These are phyloP conservation scores for Trichoplusia ni DNA, from an alignment of 1,140 invertebrate species.

Conservation along the genomic window DNA sequence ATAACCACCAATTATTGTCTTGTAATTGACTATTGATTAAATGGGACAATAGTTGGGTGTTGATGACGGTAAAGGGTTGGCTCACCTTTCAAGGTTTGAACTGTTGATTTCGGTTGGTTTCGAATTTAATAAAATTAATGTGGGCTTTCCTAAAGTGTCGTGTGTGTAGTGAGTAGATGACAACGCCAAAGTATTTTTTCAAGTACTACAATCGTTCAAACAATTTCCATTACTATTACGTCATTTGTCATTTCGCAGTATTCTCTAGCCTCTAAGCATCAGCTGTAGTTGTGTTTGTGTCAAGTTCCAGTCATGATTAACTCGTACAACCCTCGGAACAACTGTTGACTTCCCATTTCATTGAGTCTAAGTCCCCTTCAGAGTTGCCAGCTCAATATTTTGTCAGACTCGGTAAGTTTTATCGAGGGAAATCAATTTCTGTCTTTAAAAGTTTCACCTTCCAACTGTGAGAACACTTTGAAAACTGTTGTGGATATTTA, in stretches of 20 bases:
- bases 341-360: too few relatives aligned
- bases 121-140: constrained; percentile 14
- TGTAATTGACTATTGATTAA: constrained; percentile 13
- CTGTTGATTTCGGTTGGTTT: constrained; percentile 4
- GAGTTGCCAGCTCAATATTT: constrained; percentile 3
- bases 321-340: too few relatives aligned
- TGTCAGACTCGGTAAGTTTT: constrained; percentile 17
- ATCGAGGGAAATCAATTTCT: constrained; percentile 42
- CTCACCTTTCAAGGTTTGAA: neutral
- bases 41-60: constrained; percentile 7
- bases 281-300: too few relatives aligned
- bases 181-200: too few relatives aligned
- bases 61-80: neutral
- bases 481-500: constrained; percentile 55
- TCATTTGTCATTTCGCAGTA: too few relatives aligned
- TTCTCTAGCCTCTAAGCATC: too few relatives aligned
- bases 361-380: too few relatives aligned
- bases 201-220: too few relatives aligned
- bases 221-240: too few relatives aligned
- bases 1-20: neutral
- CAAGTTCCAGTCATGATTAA: too few relatives aligned
- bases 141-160: neutral
- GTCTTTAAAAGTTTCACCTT: constrained; percentile 42
- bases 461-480: constrained; percentile 39
- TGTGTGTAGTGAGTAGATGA: too few relatives aligned